Evolutionary conservation across 2,113 vertebrate species (phyloP), one percentile per base, ranked within the genome.

Genomic region (Taxidea taxus): DNA sequence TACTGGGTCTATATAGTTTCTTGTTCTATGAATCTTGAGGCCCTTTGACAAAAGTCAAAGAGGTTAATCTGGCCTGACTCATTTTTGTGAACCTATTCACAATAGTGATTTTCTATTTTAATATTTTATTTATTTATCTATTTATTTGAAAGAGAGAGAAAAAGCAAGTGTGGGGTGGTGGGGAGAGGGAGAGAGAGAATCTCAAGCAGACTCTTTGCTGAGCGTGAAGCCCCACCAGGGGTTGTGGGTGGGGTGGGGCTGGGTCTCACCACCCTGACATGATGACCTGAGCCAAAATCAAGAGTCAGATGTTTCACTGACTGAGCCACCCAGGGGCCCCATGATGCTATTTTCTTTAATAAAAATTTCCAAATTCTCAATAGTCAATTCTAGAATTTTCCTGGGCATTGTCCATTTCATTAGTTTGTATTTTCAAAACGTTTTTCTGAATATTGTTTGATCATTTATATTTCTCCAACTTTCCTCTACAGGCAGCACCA

Each of bases 311-410:
- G 34, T 34, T 68, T 68, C 34, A 68, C 64, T 68, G 64, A 18
- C 64, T n/a, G 64, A 68, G 64, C 34, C 64, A n/a, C 34, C 64
- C 34, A n/a, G 64, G 64, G 10, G 7, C 34, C 15, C 64, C 7
- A 16, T 47, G 58, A n/a, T n/a, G 44, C 7, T 54, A 7, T 80
- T 68, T 90, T 82, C 31, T 18, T 75, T 58, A 27, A 5, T 31
- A 94, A 25, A 39, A 25, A 81, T 93, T 77, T 49, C 66, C 66
- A 58, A 90, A 90, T 95, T 97, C 58, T 64, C 42, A 91, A 49
- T 20, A 9, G 58, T 34, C 23, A 90, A 7, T 62, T 85, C 47
- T 56, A 72, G 72, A 95, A 78, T 56, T 92, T 89, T 92, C n/a
- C 14, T 81, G 42, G 16, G 13, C 21, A 51, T 29, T 85, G 7